These are phyloP conservation scores for Tapera naevia DNA, from an alignment of 2,797 vertebrate genomes.

Conservation along the genomic window DNA sequence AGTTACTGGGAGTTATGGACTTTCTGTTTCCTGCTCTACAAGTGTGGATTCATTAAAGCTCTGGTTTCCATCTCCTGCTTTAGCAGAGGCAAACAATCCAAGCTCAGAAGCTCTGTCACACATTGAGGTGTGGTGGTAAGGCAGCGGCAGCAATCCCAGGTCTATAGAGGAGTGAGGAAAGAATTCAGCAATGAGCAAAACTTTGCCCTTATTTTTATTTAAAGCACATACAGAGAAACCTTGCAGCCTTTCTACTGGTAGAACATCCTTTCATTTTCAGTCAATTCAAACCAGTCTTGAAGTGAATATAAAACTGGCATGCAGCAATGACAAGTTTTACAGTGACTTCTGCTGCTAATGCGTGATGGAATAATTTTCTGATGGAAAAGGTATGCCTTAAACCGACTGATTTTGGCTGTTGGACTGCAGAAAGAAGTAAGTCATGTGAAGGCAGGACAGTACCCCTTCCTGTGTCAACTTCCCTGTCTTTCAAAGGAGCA, in stretches of 20 bases:
- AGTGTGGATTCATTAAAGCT: not conserved
- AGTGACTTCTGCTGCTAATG: not conserved
- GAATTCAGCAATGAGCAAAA: not conserved
- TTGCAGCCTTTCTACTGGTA: not conserved
- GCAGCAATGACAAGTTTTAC: not conserved
- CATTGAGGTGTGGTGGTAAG: not conserved
- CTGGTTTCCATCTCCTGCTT: not conserved
- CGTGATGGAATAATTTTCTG: too few relatives aligned
- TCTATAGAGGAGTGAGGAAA: not conserved
- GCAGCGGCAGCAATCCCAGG: not conserved
- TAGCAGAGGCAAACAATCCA: rapidly evolving
- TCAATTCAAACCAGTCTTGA: not conserved
- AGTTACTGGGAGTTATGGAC: not conserved
- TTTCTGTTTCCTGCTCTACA: not conserved
- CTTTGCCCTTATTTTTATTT: not conserved
- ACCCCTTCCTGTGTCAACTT: too few relatives aligned
- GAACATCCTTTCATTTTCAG: not conserved
- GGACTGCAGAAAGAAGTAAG: too few relatives aligned
- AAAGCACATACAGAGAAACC: not conserved
- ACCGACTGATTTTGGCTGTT: too few relatives aligned
- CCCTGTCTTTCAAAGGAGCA: too few relatives aligned
- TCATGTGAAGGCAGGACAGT: too few relatives aligned
- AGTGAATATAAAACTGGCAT: not conserved
- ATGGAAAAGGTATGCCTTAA: too few relatives aligned
- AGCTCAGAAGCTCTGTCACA: not conserved